These are phyloP conservation scores for Odontomyia ornata DNA, from an alignment of 2,888 invertebrate genomes.

Conservation along the genomic window DNA sequence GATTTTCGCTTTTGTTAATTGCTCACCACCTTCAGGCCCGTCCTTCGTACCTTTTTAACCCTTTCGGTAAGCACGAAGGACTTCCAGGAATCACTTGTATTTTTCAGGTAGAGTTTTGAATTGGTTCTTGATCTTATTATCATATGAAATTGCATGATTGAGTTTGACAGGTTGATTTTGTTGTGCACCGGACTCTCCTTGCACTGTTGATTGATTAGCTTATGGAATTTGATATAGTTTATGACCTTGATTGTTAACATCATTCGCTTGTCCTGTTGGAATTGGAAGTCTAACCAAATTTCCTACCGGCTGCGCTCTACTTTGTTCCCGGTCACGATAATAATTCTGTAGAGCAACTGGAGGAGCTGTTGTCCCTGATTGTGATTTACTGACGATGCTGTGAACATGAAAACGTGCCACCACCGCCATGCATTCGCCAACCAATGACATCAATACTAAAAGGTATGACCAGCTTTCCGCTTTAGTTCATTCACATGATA, in stretches of 20 bases:
- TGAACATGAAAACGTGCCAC: slow-evolving; percentile 53
- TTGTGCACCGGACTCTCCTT: slow-evolving; percentile 67
- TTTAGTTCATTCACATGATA: too few species aligned
- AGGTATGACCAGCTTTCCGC: too few species aligned
- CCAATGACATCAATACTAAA: too few species aligned
- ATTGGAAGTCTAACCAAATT: slow-evolving; percentile 56
- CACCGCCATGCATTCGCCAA: too few species aligned
- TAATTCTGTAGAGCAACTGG: slow-evolving; percentile 59
- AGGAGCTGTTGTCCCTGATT: slow-evolving; percentile 54
- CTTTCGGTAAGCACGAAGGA: slow-evolving; percentile 98
- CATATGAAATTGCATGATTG: slow-evolving; percentile 97
- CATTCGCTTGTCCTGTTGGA: slow-evolving; percentile 59
- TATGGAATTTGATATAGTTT: slow-evolving; percentile 69
- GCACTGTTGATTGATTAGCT: slow-evolving; percentile 71
- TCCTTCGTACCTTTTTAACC: slow-evolving; percentile 94
- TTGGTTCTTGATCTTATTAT: slow-evolving; percentile 98
- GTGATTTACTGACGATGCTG: slow-evolving; percentile 54
- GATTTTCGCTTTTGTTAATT: slow-evolving; percentile 93
- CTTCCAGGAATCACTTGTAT: slow-evolving; percentile 97
- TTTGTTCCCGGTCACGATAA: slow-evolving; percentile 59
- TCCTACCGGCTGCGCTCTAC: slow-evolving; percentile 54
- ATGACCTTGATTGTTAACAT: slow-evolving; percentile 61
- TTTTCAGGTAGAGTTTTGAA: slow-evolving; percentile 98
- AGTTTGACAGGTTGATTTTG: too few species aligned
- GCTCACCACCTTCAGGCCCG: slow-evolving; percentile 71